Percentiles rank a stretch among this genome's conserved stretches.
Evolutionary conservation across 2,797 vertebrate species (phyloP).

Genomic region (Chanos chanos): DNA sequence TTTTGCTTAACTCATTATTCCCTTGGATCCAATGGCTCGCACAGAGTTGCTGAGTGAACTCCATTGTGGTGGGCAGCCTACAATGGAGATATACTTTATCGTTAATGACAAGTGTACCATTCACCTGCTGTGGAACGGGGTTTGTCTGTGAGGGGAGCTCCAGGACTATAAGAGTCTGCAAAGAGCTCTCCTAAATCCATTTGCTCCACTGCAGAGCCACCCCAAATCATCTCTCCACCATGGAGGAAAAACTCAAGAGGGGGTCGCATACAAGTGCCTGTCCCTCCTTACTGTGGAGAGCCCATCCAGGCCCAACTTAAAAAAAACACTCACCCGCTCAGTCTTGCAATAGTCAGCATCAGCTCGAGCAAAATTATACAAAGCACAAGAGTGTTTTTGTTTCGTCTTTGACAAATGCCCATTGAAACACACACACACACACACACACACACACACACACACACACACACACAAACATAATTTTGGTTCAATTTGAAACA

Average conservation of each 20-base stretch:
- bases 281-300: too few relatives aligned
- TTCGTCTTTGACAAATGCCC: too few relatives aligned
- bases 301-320: too few relatives aligned
- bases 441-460: too few relatives aligned
- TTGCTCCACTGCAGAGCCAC: constrained; percentile 11
- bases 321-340: too few relatives aligned
- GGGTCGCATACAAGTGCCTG: too few relatives aligned
- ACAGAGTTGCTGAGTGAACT: background rate
- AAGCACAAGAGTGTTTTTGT: too few relatives aligned
- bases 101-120: constrained; percentile 21
- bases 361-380: too few relatives aligned
- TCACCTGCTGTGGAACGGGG: constrained; percentile 16
- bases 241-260: constrained; percentile 4
- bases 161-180: constrained; percentile 7
- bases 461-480: too few relatives aligned
- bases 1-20: constrained; percentile 15
- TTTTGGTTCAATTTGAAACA: too few relatives aligned
- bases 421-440: too few relatives aligned
- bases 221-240: constrained; percentile 6
- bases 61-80: background rate
- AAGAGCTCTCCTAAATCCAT: constrained; percentile 16
- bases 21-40: background rate
- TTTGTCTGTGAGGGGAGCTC: constrained; percentile 15
- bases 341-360: too few relatives aligned
- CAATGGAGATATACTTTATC: constrained; percentile 29